Conservation (phyloP, 64 coral and sea anemone genomes). For the Exaiptasia diaphana region DNA sequence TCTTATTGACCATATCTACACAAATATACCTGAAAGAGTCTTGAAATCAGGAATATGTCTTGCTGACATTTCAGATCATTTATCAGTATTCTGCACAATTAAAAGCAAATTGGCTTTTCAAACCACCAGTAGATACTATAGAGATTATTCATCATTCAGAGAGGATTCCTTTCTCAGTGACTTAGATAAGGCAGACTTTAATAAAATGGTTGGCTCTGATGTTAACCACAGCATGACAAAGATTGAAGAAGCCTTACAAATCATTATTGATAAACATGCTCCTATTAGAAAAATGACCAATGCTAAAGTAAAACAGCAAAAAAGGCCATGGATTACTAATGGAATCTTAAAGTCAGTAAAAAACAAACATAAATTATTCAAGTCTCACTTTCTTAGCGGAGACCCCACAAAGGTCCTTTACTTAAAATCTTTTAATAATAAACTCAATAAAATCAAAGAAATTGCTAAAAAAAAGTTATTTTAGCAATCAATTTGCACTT, state of each 20-base stretch:
- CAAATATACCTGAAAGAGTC: constrained; percentile 39
- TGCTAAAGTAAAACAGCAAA: constrained; percentile 13
- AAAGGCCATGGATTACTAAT: constrained; percentile 43
- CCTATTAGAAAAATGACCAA: constrained; percentile 19
- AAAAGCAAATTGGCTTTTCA: not conserved
- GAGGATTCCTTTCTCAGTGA: not conserved
- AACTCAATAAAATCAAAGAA: not conserved
- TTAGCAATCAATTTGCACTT: not conserved
- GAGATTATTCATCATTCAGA: constrained; percentile 41
- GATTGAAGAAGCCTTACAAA: not conserved
- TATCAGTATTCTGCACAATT: constrained; percentile 22
- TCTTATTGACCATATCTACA: constrained; percentile 64
- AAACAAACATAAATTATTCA: constrained; percentile 32
- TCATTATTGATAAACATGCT: constrained; percentile 47
- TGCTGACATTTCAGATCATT: constrained; percentile 45
- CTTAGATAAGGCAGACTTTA: constrained; percentile 33
- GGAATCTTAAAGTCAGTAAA: constrained; percentile 44
- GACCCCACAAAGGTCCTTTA: not conserved
- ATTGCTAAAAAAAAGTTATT: not conserved
- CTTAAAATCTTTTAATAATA: constrained; percentile 35
- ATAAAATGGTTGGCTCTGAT: constrained; percentile 11
- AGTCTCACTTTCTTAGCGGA: constrained; percentile 19
- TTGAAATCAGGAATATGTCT: constrained; percentile 35
- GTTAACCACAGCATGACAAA: constrained; percentile 19
- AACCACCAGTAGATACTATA: constrained; percentile 7